Evolutionary conservation across 2,888 invertebrate species (phyloP).

Genomic region (Lepidochitona cinerea): DNA sequence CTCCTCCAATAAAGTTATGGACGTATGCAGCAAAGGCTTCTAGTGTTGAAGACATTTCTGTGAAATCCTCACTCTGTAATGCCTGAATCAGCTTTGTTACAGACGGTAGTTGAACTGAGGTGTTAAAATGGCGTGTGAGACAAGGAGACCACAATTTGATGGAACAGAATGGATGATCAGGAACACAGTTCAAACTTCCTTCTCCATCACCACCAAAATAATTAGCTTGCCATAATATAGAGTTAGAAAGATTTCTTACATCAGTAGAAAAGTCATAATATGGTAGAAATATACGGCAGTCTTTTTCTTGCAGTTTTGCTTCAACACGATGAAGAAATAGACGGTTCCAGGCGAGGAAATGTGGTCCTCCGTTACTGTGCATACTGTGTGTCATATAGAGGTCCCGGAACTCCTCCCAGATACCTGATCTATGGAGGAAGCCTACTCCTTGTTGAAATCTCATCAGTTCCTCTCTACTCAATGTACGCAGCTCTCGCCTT

Average conservation of each 20-base stretch:
- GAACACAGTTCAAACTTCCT: constrained; percentile 51
- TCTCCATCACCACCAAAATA: constrained; percentile 64
- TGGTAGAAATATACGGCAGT: constrained; percentile 64
- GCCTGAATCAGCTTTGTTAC: constrained; percentile 56
- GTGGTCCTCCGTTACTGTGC: constrained; percentile 57
- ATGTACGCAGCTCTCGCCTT: constrained; percentile 64
- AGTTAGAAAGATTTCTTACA: constrained; percentile 56
- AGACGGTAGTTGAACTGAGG: constrained; percentile 52
- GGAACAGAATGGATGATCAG: constrained; percentile 63
- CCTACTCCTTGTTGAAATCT: constrained; percentile 63
- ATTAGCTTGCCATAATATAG: constrained; percentile 66
- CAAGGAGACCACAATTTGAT: constrained; percentile 61
- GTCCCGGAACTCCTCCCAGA: constrained; percentile 62
- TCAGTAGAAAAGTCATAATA: constrained; percentile 68
- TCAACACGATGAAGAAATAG: constrained; percentile 60
- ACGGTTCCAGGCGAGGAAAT: constrained; percentile 67
- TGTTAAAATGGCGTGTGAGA: constrained; percentile 59
- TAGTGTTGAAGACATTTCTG: constrained; percentile 57
- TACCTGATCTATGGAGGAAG: constrained; percentile 44
- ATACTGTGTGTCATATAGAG: constrained; percentile 62
- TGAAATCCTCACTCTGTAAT: constrained; percentile 53
- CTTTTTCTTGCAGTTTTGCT: constrained; percentile 61
- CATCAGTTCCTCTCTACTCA: constrained; percentile 56
- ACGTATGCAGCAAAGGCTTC: constrained; percentile 57
- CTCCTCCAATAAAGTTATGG: constrained; percentile 60